Base-by-base conservation (phyloP, 2,888 invertebrate genomes). In the Mesochorus sp. region DNA sequence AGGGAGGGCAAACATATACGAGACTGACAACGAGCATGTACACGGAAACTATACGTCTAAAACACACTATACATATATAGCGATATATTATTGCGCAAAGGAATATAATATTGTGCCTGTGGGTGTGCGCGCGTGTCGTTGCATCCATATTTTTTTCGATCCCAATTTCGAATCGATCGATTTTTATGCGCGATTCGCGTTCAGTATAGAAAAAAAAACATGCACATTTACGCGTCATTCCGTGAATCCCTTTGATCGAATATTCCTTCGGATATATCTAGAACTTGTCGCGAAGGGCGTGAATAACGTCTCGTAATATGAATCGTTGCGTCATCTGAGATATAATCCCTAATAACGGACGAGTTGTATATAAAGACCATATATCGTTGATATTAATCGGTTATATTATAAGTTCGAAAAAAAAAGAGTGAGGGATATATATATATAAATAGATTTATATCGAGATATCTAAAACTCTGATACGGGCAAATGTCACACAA, bases 1-100 rank as follows among this genome's bases (percentile, higher is more conserved):
- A 57, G 64, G 64, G 64, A 72, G 61, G 66, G 71, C 66, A 76
- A 76, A 72, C 76, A 26, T 42, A 61, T n/a, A 74, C 51, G 51
- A 34, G 53, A 10, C 53, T 24, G 47, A 44, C 31, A 31, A 39
- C 51, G 47, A 34, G 12, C 26, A 55, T 31, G 47, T 37, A 37
- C 34, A 14, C 17, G 24, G 37, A 49, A 37, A 64, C 24, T 26
- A 39, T 42, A 42, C 14, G n/a, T n/a, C n/a, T n/a, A n/a, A n/a
- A n/a, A 10, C 14, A 12, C 3, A 6, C 31, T 31, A 31, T 6
- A 12, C 19, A 44, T 8, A 42, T 4, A 37, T 19, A 12, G 12
- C 14, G 19, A 34, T 59, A 53, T 12, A 19, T n/a, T n/a, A 66
- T 59, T 66, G 26, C 24, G 34, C 37, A 53, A 61, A 67, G 72